A percentile compares a stretch with the other conserved stretches of the same genome.
Evolutionary conservation across 2,113 vertebrate genomes (phyloP).

Genomic region (Paratilapia polleni): DNA sequence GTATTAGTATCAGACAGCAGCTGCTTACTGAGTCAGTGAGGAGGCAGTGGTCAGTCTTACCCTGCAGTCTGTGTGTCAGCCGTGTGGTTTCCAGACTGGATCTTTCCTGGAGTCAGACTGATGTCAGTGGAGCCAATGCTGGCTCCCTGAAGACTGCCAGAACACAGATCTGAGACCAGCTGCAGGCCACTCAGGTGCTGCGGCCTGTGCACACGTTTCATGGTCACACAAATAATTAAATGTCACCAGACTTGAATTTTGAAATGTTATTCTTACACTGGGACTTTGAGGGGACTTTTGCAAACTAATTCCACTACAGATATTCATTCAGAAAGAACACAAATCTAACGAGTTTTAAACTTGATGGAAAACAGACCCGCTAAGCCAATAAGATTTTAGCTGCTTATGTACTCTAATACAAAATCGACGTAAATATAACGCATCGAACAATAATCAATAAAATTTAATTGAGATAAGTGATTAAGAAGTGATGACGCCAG

Average conservation of each 20-base stretch:
- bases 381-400: too few species aligned
- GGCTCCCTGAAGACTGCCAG: constrained; percentile 88
- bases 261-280: neutral
- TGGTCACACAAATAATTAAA: neutral
- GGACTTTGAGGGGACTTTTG: neutral
- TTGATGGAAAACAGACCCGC: too few species aligned
- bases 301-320: neutral
- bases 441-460: neutral
- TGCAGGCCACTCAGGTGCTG: constrained; percentile 94
- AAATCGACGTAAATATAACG: neutral
- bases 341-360: neutral
- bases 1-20: neutral
- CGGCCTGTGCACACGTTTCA: constrained; percentile 78
- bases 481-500: neutral
- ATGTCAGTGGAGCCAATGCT: constrained; percentile 92
- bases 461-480: neutral
- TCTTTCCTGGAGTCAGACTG: constrained; percentile 87
- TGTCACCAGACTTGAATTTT: neutral
- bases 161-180: constrained; percentile 89
- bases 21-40: neutral
- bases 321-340: neutral
- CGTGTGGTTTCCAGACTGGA: constrained; percentile 86
- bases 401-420: neutral
- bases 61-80: constrained; percentile 87
- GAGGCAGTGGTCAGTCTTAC: constrained; percentile 38